Base-by-base conservation (phyloP, 2,888 invertebrate genomes). In the Coenonympha arcania region DNA sequence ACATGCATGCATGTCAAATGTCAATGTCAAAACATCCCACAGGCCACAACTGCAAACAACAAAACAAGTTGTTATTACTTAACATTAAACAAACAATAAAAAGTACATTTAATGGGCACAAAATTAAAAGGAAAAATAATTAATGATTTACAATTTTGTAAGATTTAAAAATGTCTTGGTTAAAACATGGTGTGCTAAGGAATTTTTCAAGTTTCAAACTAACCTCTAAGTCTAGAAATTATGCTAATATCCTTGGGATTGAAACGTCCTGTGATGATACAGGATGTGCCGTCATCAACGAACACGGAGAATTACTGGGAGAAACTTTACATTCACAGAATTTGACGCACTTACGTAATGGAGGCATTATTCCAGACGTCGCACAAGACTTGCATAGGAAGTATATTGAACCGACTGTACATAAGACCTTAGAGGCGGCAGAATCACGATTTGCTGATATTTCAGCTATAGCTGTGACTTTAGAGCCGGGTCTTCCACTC, bases 251-350 rank as follows among this genome's bases (percentile, higher is more conserved):
- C 52, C 85, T 98, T 48, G 98, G 98, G n/a, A 98, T 99, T 64
- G 99, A 99, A 88, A 96, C 97, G 2, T 98, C 98, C 49, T 99
- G 98, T 73, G 98, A 99, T 86, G 99, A 99, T 70, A 99, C 98
- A 1, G 98, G 96, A 9, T 93, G 94, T 69, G 98, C 96, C 22
- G 88, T 99, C 59, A 91, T 99, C 5, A 90, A 94, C 75, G 86
- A 84, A 9, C 70, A 89, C 52, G 93, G 95, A 18, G 83, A 88
- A 59, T 85, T 98, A 57, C 71, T 95, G 34, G 93, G 94, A n/a
- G 95, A 98, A 83, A 88, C 90, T 31, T 76, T 95, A 40, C 80
- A 91, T 68, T 95, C 95, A 1, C 98, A 98, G 76, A 92, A 92
- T 60, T 73, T 90, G 58, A 86, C 89, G 49, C 95, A 95, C 76